A percentile compares a stretch with the other conserved stretches of the same genome.
These are phyloP conservation scores for Manis javanica DNA, from an alignment of 2,797 vertebrate species.

Conservation along the genomic window DNA sequence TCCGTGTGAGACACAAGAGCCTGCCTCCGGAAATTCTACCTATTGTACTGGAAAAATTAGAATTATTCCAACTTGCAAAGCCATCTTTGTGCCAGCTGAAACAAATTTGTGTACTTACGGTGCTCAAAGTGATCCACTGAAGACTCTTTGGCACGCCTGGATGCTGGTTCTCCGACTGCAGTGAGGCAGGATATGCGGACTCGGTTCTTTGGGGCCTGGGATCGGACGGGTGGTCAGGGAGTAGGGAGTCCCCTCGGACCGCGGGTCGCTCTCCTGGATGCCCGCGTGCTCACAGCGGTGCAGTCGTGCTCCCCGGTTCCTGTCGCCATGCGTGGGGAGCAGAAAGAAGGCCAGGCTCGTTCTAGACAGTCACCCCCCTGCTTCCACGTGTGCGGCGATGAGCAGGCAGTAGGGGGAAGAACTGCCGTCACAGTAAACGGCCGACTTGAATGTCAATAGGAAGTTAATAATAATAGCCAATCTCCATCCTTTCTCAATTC, in stretches of 20 bases:
- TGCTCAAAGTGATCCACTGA: background rate
- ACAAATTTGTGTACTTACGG: background rate
- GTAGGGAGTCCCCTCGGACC: background rate
- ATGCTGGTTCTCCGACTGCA: background rate
- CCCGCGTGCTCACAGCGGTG: background rate
- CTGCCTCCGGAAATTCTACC: background rate
- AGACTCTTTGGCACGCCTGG: background rate
- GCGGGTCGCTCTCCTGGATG: background rate
- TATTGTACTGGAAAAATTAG: background rate
- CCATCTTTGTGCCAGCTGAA: background rate
- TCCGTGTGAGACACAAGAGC: background rate
- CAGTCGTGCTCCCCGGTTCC: background rate
- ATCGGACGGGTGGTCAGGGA: background rate
- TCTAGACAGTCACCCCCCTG: background rate
- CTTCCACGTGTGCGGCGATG: background rate
- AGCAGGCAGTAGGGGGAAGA: background rate
- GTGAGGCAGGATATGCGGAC: background rate
- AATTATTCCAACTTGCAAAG: background rate
- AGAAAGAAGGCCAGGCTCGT: background rate
- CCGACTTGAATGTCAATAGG: background rate
- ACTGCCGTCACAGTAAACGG: background rate
- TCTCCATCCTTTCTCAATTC: background rate
- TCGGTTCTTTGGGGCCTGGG: background rate
- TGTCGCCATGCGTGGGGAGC: background rate
- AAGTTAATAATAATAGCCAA: background rate